Evolutionary conservation across 2,113 vertebrate species (phyloP).

Genomic region (Empidonax traillii): DNA sequence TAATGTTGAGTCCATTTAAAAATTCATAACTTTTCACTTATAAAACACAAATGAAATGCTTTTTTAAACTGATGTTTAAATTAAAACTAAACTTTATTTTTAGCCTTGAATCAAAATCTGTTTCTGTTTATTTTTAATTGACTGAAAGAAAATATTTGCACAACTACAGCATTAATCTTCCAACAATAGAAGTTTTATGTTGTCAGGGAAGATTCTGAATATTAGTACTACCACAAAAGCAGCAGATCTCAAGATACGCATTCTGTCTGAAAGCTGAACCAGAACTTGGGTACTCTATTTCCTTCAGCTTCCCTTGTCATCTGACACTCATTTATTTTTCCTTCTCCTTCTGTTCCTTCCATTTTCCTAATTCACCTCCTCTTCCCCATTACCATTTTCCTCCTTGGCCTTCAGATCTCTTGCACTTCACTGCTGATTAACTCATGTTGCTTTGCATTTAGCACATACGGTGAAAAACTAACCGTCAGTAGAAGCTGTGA

Average conservation of each 20-base stretch:
- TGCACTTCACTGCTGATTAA: background rate
- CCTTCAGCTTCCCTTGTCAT: background rate
- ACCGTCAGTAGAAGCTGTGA: background rate
- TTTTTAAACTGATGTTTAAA: background rate
- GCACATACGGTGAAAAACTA: background rate
- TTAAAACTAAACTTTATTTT: background rate
- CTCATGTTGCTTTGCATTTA: background rate
- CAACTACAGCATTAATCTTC: background rate
- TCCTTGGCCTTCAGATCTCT: background rate
- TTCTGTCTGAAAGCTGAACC: background rate
- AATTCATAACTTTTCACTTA: background rate
- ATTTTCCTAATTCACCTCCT: background rate
- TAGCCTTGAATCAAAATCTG: background rate
- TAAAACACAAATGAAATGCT: background rate
- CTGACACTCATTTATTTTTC: background rate
- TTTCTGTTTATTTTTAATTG: background rate
- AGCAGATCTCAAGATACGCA: background rate
- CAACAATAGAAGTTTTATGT: background rate
- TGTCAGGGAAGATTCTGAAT: background rate
- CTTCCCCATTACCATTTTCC: background rate
- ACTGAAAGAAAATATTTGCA: background rate
- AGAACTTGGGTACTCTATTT: background rate
- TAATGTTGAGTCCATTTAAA: background rate
- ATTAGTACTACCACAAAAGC: background rate
- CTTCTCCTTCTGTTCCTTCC: background rate